Base-by-base conservation (phyloP, 1,140 invertebrate genomes). In the Palaemon carinicauda region DNA sequence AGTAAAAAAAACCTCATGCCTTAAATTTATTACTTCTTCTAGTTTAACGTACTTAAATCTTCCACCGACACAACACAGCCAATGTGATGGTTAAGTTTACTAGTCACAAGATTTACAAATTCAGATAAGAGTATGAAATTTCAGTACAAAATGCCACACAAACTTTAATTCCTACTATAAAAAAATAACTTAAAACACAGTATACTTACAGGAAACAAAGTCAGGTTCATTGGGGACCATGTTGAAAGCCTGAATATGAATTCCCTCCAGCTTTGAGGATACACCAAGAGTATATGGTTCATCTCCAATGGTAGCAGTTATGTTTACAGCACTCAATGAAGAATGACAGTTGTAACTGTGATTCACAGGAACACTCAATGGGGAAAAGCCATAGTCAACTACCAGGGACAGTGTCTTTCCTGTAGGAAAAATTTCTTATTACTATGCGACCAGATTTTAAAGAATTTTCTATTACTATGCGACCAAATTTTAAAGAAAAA, bases 191-290 rank as follows among this genome's bases (percentile, higher is more conserved):
- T n/a, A n/a, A 7, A 9, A 7, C 4, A 73, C 29, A 24, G 5
- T n/a, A 69, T 71, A 85, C 87, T 88, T n/a, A 88, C 87, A 79
- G 3, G 54, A 65, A 14, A 77, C 78, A 33, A 88, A 80, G 60
- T 65, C 69, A n/a, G 21, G 69, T 51, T 84, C 80, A 19, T 75
- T 56, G 14, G 15, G 19, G n/a, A 81, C 52, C 60, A 81, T 54
- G 53, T 88, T 88, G 82, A 74, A 88, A 3, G 87, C 87, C 41
- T 88, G 77, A 54, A 88, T 80, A 12, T 81, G 69, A 53, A 88
- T 80, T 12, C 50, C 71, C 27, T 75, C 65, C 21, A 74, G 53
- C 3, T 53, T 41, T 50, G 81, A 65, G 0, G 52, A 53, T n/a
- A 88, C 21, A 31, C 75, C 41, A 29, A 56, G 52, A 31, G 17